Evolutionary conservation across 30 jellyfish, hydroid and myxozoan species (phyloP).

Genomic region (Cassiopea xamachana): DNA sequence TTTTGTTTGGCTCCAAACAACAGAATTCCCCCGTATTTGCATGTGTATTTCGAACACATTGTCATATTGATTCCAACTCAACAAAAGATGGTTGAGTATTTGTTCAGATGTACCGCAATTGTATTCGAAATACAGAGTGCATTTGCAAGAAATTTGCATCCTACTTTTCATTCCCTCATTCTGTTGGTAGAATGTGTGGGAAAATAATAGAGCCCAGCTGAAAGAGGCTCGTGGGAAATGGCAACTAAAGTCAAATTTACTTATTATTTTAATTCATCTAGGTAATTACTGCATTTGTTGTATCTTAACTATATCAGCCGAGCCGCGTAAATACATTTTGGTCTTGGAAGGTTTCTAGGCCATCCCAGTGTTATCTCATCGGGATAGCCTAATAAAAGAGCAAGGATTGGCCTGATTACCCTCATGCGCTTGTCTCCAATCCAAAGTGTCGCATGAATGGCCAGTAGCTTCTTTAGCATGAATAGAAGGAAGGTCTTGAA

Average conservation of each 20-base stretch:
- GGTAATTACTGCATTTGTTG: background rate
- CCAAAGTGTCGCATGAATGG: no score
- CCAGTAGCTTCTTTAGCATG: no score
- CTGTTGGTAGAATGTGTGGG: background rate
- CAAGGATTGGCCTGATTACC: no score
- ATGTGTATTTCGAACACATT: background rate
- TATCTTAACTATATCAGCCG: no score
- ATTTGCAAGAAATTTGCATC: background rate
- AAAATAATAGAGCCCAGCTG: background rate
- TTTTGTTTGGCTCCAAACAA: background rate
- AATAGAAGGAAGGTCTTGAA: no score
- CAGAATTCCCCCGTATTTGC: background rate
- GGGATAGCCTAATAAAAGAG: no score
- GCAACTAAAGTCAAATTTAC: background rate
- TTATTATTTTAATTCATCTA: background rate
- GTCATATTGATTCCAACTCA: background rate
- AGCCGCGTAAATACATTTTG: no score
- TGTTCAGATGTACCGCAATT: constrained; percentile 4
- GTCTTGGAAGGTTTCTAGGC: no score
- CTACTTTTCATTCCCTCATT: background rate
- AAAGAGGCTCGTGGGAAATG: constrained; percentile 19
- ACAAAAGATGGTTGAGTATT: background rate
- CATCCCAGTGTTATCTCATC: no score
- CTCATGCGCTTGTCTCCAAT: no score
- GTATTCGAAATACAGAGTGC: background rate